Evolutionary conservation across 1,140 invertebrate genomes (phyloP), one percentile per base, ranked within the genome.

Genomic region (Diploscapter pachys): DNA sequence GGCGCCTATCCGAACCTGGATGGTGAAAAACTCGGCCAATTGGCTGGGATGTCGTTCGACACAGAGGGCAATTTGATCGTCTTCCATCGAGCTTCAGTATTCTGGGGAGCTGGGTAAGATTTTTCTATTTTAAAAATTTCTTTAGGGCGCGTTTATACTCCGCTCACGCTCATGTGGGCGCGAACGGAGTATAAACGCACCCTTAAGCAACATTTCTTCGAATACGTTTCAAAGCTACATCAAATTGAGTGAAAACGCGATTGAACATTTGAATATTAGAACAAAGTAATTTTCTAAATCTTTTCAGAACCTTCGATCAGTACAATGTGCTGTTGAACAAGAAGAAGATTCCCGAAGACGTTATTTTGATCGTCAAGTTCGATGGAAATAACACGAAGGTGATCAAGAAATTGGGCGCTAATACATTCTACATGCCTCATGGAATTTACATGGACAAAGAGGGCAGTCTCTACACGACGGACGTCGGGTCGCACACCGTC

Each of bases 401-500:
- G 1, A 81, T 93, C 4, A 89, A 91, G 73, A 88, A 90, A 82
- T 94, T 93, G 91, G 94, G 94, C 48, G 88, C 89, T 78, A 90
- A 92, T 83, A 93, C 92, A 71, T 97, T 96, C 88, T 95, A 92
- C 84, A 88, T 98, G 85, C 95, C 95, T 0, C 95, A 98, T 87
- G 94, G 94, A 6, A 89, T 98, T 51, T 93, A 92, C 56, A 89
- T 96, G 48, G 94, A 96, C 85, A 85, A 87, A 11, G 85, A 90
- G 55, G 90, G 91, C 64, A 95, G 95, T 88, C 61, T 90, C 59
- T 94, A 92, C 92, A 83, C 95, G 11, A 98, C 95, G 0, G 95
- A 98, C 88, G 92, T 93, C 2, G 95, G 92, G 2, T 86, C 95
- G 72, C 95, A 98, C 87, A 95, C 97, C 87, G 93, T 96, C 72